phyloP scores from a whole-genome alignment of 2,113 vertebrate species.

The Anarhynchus alexandrinus region DNA sequence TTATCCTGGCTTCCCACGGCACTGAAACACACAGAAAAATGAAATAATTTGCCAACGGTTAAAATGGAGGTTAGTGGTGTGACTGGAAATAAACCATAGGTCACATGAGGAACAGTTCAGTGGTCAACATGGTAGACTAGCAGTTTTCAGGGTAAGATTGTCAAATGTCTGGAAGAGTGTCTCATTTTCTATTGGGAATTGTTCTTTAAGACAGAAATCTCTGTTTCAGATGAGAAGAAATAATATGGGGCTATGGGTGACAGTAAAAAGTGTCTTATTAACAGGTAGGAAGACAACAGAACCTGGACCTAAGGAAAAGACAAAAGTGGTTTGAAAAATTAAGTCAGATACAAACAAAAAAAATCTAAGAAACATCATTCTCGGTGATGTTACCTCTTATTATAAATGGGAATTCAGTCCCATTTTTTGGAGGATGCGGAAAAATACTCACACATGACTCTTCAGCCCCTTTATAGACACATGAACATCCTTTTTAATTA shows the following conservation, averaged over 20 bases:
- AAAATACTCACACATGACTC: not conserved
- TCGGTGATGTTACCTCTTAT: not conserved
- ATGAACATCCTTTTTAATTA: not conserved
- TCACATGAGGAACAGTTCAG: not conserved
- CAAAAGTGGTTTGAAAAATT: not conserved
- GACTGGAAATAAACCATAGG: not conserved
- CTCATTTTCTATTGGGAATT: not conserved
- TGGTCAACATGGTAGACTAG: not conserved
- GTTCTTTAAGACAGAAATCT: not conserved
- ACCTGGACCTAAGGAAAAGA: not conserved
- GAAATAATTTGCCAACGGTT: not conserved
- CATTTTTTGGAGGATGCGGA: not conserved
- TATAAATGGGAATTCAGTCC: not conserved
- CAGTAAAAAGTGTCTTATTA: not conserved
- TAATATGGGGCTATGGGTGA: not conserved
- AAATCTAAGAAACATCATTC: not conserved
- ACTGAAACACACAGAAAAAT: not conserved
- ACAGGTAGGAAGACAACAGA: not conserved
- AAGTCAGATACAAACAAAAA: not conserved
- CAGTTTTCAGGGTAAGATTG: not conserved
- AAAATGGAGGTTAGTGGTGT: not conserved
- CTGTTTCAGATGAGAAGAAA: not conserved
- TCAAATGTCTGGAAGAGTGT: not conserved
- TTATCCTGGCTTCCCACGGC: not conserved
- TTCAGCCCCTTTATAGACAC: not conserved